These are phyloP conservation scores for Zeus faber DNA, from an alignment of 2,113 vertebrate species.

Conservation along the genomic window DNA sequence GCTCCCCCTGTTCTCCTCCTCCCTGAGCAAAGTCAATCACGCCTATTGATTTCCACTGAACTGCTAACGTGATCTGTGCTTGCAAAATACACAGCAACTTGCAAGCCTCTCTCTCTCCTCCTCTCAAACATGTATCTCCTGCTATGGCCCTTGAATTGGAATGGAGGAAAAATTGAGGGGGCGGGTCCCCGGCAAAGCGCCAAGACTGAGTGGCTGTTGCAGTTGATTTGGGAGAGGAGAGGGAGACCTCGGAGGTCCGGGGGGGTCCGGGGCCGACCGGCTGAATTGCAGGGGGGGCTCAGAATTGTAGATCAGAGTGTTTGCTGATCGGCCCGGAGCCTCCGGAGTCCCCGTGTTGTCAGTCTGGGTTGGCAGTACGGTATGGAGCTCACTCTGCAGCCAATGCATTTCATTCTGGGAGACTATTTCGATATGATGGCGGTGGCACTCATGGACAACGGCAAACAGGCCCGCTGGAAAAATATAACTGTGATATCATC, in stretches of 20 bases:
- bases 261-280: constrained; percentile 48
- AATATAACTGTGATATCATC: not conserved
- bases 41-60: constrained; percentile 41
- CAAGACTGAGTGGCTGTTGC: constrained; percentile 22
- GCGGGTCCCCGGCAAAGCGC: constrained; percentile 27
- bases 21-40: constrained; percentile 13
- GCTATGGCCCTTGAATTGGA: not conserved
- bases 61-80: constrained; percentile 32
- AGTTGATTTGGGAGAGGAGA: too few relatives aligned
- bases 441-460: not conserved
- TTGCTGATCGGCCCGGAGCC: too few relatives aligned
- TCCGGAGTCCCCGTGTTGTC: too few relatives aligned
- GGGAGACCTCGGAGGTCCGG: constrained; percentile 36
- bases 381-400: too few relatives aligned
- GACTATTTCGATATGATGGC: not conserved
- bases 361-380: too few relatives aligned
- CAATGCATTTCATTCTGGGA: too few relatives aligned
- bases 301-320: too few relatives aligned
- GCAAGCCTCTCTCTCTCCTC: constrained; percentile 8
- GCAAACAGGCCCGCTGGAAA: not conserved
- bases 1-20: constrained; percentile 2
- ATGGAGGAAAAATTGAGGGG: constrained; percentile 20
- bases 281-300: too few relatives aligned
- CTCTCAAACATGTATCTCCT: too few relatives aligned
- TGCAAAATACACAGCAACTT: constrained; percentile 37